These are phyloP conservation scores for Sibirionetta formosa DNA, from an alignment of 2,797 vertebrate genomes.

Conservation along the genomic window DNA sequence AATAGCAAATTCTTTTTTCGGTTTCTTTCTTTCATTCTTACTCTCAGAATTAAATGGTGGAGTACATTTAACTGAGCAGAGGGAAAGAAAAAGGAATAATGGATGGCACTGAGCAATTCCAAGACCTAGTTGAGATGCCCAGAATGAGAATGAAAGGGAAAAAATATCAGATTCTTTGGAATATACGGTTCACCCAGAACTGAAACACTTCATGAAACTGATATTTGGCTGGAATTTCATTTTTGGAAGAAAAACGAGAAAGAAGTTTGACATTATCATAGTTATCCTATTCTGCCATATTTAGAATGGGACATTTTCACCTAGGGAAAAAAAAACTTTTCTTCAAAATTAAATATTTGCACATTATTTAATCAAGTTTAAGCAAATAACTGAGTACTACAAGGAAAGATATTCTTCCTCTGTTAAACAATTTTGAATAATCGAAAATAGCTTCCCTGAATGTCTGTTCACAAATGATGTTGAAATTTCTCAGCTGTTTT, in stretches of 20 bases:
- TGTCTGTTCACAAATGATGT: rapidly evolving
- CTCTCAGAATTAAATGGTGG: background rate
- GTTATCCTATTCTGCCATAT: background rate
- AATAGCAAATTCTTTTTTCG: background rate
- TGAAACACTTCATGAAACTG: background rate
- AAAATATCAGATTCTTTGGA: background rate
- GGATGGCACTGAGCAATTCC: conserved; percentile 25
- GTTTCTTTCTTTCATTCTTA: background rate
- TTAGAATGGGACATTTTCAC: background rate
- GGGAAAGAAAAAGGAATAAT: background rate
- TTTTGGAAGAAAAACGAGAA: background rate
- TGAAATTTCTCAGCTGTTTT: background rate
- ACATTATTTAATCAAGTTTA: background rate
- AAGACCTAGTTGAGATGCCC: conserved; percentile 19
- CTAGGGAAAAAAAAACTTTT: background rate
- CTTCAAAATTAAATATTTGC: background rate
- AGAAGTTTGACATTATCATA: background rate
- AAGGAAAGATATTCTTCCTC: background rate
- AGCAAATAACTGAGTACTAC: background rate
- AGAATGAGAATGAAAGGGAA: conserved; percentile 33
- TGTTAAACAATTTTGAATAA: background rate
- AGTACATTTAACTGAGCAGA: conserved; percentile 3
- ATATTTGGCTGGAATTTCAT: background rate
- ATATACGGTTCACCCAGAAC: conserved; percentile 31
- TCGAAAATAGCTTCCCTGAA: background rate